Conservation (phyloP, 2,888 invertebrate species). For the Cryptocephalus primarius region DNA sequence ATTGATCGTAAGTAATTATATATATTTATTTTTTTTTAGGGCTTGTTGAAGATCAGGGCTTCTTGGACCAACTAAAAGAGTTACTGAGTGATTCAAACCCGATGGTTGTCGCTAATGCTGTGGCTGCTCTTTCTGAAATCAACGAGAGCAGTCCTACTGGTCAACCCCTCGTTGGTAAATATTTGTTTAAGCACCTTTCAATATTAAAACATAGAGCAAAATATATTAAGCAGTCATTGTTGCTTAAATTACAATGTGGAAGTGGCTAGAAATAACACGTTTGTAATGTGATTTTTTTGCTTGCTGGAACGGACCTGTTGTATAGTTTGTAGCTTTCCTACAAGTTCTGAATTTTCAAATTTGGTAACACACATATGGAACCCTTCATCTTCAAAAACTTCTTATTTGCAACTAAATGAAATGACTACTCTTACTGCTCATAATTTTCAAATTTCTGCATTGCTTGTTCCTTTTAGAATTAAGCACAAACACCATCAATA, state of each 20-base stretch:
- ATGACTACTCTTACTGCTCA: too few relatives aligned
- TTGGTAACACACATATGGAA: too few relatives aligned
- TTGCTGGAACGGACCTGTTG: too few relatives aligned
- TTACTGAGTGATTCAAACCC: constrained; percentile 97
- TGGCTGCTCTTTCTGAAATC: constrained; percentile 96
- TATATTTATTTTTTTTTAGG: constrained; percentile 17
- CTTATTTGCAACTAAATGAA: too few relatives aligned
- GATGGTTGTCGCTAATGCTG: constrained; percentile 99
- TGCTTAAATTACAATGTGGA: too few relatives aligned
- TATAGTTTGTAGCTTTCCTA: too few relatives aligned
- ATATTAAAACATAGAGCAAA: not conserved
- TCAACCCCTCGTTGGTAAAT: constrained; percentile 72
- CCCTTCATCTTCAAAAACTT: too few relatives aligned
- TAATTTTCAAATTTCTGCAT: too few relatives aligned
- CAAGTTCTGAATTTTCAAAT: too few relatives aligned
- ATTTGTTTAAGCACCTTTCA: not conserved
- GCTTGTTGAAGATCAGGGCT: constrained; percentile 72
- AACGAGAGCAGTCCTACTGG: constrained; percentile 94
- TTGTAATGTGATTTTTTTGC: too few relatives aligned
- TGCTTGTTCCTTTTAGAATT: constrained; percentile 50
- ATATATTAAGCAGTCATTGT: not conserved
- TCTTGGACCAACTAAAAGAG: constrained; percentile 93
- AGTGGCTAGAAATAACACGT: too few relatives aligned
- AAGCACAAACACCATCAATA: constrained; percentile 96
- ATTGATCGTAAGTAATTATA: not conserved